These are phyloP conservation scores for Dromococcyx pavoninus DNA, from an alignment of 2,797 vertebrate genomes.

Conservation along the genomic window DNA sequence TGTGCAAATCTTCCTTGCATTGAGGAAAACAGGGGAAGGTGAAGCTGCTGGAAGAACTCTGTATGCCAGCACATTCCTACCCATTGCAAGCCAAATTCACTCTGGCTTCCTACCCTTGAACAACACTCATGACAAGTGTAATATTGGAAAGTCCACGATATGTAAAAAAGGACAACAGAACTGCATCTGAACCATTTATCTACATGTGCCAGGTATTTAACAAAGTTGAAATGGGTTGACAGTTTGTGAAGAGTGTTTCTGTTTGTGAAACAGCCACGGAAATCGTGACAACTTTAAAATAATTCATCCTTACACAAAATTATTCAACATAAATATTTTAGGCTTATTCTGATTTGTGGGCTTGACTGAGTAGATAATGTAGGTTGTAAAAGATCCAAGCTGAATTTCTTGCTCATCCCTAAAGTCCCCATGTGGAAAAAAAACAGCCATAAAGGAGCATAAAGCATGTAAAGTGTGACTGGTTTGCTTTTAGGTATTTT, in stretches of 20 bases:
- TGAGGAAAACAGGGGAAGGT: background rate
- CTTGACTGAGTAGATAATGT: background rate
- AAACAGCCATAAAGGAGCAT: background rate
- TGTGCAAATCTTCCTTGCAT: background rate
- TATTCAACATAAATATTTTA: background rate
- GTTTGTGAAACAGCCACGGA: background rate
- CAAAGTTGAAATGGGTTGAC: background rate
- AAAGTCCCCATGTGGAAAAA: background rate
- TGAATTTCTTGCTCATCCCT: background rate
- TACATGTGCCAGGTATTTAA: background rate
- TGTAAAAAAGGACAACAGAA: background rate
- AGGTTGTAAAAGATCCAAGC: background rate
- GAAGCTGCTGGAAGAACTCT: background rate
- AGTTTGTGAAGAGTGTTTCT: background rate
- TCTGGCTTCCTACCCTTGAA: background rate
- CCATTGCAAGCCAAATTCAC: background rate
- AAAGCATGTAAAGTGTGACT: background rate
- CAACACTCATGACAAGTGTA: background rate
- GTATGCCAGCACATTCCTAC: background rate
- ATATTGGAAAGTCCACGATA: background rate
- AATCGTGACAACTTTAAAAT: background rate
- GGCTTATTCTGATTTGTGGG: background rate
- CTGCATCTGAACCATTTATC: background rate
- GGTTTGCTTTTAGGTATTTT: background rate
- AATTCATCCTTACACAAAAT: background rate